Evolutionary conservation across 2,888 invertebrate species (phyloP).

Genomic region (Margaritifera margaritifera): DNA sequence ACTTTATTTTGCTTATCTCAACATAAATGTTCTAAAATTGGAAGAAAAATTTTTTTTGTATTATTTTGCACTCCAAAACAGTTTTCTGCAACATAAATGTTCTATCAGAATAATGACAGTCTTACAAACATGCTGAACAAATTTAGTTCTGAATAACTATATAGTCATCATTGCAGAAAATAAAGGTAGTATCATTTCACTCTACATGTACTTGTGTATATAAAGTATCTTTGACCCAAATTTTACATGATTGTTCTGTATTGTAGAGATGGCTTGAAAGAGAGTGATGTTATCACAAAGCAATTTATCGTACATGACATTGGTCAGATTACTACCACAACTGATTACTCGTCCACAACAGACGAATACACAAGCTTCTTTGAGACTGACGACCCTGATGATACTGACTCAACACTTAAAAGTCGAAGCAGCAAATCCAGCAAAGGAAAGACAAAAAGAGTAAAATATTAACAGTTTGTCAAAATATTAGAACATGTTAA

Average conservation of each 20-base stretch:
- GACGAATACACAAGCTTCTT: conserved; percentile 43
- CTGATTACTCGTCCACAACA: conserved; percentile 31
- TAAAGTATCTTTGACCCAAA: background rate
- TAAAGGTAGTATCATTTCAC: too few species aligned
- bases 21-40: too few species aligned
- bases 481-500: too few species aligned
- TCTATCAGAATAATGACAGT: too few species aligned
- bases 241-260: background rate
- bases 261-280: conserved; percentile 69
- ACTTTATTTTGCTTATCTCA: too few species aligned
- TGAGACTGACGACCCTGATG: conserved; percentile 43
- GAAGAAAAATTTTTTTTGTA: too few species aligned
- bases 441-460: conserved; percentile 24
- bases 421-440: conserved; percentile 15
- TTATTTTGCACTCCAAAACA: too few species aligned
- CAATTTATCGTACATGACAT: conserved; percentile 68
- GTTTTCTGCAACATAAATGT: too few species aligned
- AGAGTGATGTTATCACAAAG: conserved; percentile 72
- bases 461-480: too few species aligned
- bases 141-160: too few species aligned
- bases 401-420: conserved; percentile 44
- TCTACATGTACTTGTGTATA: background rate
- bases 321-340: conserved; percentile 37
- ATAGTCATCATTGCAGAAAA: too few species aligned
- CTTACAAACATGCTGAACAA: too few species aligned